These are phyloP conservation scores for Megaustenia siamemsis DNA, from an alignment of 2,888 invertebrate genomes.

Conservation along the genomic window DNA sequence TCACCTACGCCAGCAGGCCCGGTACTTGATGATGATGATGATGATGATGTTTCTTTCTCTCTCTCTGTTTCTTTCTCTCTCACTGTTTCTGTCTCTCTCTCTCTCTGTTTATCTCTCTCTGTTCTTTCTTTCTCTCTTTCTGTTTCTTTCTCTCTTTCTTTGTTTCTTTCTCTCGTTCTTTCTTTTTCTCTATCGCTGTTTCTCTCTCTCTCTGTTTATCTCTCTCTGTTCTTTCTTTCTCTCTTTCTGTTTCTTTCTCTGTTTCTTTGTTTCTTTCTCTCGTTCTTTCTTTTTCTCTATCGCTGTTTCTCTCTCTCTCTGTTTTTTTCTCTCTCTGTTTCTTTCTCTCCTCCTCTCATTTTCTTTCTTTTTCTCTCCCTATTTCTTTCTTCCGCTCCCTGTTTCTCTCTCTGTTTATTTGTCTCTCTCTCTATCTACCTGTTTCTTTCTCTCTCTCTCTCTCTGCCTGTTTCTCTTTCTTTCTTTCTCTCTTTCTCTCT, in stretches of 20 bases:
- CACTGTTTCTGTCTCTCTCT: not conserved
- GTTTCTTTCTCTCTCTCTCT: slow-evolving; percentile 23
- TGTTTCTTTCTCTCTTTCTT: not conserved
- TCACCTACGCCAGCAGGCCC: too few species aligned
- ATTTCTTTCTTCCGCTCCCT: not conserved
- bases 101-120: too few species aligned
- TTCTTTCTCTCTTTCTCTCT: too few species aligned
- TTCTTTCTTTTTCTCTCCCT: not conserved
- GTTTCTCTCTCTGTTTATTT: slow-evolving; percentile 16
- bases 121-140: not conserved
- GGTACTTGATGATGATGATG: too few species aligned
- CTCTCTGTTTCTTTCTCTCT: not conserved
- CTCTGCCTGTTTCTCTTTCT: not conserved
- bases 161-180: not conserved
- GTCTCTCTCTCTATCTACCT: slow-evolving; percentile 21
- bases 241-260: not conserved
- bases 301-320: not conserved
- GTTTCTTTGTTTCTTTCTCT: not conserved
- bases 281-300: not conserved
- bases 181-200: not conserved
- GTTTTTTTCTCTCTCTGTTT: not conserved
- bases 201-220: not conserved
- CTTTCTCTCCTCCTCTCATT: not conserved
- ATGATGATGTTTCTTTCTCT: too few species aligned
- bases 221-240: not conserved